phyloP scores from a whole-genome alignment of 2,888 invertebrate species.

The Andrena flavipes region DNA sequence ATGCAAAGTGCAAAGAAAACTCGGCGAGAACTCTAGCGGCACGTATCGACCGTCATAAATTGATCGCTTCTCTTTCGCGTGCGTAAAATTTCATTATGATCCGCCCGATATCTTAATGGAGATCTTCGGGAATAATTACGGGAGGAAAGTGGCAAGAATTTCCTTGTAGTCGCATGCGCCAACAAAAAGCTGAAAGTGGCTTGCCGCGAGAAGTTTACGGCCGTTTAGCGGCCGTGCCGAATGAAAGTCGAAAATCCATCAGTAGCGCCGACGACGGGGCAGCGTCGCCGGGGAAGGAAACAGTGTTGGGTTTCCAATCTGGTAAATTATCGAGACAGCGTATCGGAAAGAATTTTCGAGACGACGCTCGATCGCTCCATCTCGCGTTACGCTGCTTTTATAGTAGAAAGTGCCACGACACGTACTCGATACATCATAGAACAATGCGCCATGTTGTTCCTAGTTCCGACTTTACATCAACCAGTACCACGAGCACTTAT shows the following conservation, averaged over 20 bases:
- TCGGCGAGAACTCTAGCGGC: background rate
- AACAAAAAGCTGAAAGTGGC: constrained; percentile 3
- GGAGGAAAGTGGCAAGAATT: background rate
- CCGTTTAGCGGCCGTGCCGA: background rate
- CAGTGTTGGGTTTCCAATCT: constrained; percentile 44
- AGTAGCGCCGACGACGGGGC: background rate
- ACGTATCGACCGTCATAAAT: background rate
- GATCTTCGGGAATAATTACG: constrained; percentile 3
- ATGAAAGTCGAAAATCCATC: constrained; percentile 8
- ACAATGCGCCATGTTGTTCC: constrained; percentile 53
- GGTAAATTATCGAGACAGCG: constrained; percentile 42
- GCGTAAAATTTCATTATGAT: constrained; percentile 18
- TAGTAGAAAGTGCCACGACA: constrained; percentile 55
- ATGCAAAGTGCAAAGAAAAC: constrained; percentile 6
- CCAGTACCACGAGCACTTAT: constrained; percentile 10
- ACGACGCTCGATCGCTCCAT: constrained; percentile 51
- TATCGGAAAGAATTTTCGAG: constrained; percentile 41
- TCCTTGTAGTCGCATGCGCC: background rate
- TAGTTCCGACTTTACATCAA: constrained; percentile 37
- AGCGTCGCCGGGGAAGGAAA: constrained; percentile 16
- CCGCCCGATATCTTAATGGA: constrained; percentile 19
- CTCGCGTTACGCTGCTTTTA: constrained; percentile 57
- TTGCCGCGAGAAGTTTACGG: background rate
- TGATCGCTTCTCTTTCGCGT: constrained; percentile 8
- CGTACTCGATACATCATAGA: constrained; percentile 59